Base-by-base conservation (phyloP, 2,888 invertebrate genomes). In the Tridacna crocea region DNA sequence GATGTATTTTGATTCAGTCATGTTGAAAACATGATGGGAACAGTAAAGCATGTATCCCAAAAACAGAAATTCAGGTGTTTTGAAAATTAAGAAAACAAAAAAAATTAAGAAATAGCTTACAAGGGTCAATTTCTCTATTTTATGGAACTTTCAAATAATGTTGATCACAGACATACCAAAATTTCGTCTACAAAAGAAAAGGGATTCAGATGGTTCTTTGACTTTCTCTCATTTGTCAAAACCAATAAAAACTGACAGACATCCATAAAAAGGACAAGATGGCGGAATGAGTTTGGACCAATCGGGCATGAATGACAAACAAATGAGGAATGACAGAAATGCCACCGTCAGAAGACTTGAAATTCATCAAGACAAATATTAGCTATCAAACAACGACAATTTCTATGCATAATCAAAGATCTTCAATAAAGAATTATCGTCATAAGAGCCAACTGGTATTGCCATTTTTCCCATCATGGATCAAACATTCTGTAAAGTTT, bases 361-460 rank as follows among this genome's bases (percentile, higher is more conserved):
- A 70, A 70, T 70, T 70, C 70, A 70, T 70, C 70, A 70, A 70
- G 46, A 48, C 70, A 48, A 70, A 70, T 70, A 70, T 70, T 48
- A 48, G 68, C 22, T 46, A n/a, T 46, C 46, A 46, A 24, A 51
- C n/a, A n/a, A 26, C 51, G 24, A 70, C 51, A 70, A 22, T 48
- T 70, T 70, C 70, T 24, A 70, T 70, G 70, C 70, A 70, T 70
- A 70, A 70, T 70, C 70, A 70, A 70, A 70, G n/a, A 51, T 47
- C 70, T 48, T n/a, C 17, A 24, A n/a, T 70, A 51, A n/a, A 24
- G 47, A 70, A 70, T 51, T 22, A 70, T 70, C 70, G 12, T 70
- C 48, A 70, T 70, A 70, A 70, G 8, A 70, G 70, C 46, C 70
- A 70, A 70, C 70, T 51, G 70, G 15, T 70, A 70, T 70, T 70